Conservation (phyloP, 2,888 invertebrate species). For the Laspeyria flexula region DNA sequence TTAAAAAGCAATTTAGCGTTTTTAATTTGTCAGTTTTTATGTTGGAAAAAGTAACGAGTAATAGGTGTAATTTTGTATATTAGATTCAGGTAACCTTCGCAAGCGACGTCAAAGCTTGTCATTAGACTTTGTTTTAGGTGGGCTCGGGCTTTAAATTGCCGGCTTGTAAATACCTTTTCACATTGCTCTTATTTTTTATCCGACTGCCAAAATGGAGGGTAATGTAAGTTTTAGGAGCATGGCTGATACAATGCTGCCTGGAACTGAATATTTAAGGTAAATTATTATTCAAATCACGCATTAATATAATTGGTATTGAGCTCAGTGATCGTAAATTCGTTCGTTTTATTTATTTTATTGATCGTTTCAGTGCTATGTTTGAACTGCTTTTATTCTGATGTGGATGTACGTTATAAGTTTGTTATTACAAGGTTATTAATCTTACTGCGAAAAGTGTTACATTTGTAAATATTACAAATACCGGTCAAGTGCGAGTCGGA, state of each 20-base stretch:
- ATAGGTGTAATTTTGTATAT: conserved; percentile 36
- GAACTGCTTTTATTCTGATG: too few relatives aligned
- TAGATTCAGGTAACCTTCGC: conserved; percentile 33
- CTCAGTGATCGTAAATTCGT: background rate
- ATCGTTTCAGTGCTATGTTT: background rate
- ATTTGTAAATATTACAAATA: too few relatives aligned
- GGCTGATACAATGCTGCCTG: background rate
- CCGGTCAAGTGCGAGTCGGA: too few relatives aligned
- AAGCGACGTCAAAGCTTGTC: conserved; percentile 41
- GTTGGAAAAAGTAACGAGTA: conserved; percentile 15
- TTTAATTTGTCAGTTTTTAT: too few relatives aligned
- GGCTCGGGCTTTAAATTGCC: conserved; percentile 32
- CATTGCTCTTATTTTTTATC: conserved; percentile 18
- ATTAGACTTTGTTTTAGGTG: conserved; percentile 38
- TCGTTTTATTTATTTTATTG: background rate
- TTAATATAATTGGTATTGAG: background rate
- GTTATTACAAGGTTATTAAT: too few relatives aligned
- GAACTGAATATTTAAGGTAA: background rate
- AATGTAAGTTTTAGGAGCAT: conserved; percentile 4
- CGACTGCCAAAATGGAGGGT: too few relatives aligned
- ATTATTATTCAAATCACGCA: background rate
- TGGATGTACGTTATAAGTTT: too few relatives aligned
- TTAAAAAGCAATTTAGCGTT: too few relatives aligned
- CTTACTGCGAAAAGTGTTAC: too few relatives aligned
- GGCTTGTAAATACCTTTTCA: conserved; percentile 20